These are phyloP conservation scores for Microtus obscurus DNA, from an alignment of 2,797 vertebrate species.

Conservation along the genomic window DNA sequence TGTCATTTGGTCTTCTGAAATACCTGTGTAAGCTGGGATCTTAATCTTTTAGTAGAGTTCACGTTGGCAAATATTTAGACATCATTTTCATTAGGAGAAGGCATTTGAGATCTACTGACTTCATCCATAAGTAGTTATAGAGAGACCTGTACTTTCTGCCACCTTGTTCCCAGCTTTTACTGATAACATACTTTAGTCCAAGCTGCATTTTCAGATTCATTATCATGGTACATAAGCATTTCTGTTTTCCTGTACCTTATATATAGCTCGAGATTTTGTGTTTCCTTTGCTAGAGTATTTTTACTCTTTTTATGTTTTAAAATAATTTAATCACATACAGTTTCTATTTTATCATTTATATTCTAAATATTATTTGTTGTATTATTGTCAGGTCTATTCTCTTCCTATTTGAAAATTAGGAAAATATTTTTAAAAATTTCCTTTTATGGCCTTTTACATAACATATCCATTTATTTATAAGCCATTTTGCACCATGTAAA, in stretches of 20 bases:
- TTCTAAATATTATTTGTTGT: neutral
- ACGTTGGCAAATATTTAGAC: neutral
- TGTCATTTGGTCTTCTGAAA: slow-evolving; percentile 44
- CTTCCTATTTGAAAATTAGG: neutral
- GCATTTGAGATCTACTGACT: neutral
- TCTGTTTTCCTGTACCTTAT: neutral
- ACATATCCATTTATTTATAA: neutral
- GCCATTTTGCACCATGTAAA: neutral
- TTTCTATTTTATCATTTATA: neutral
- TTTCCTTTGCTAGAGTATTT: neutral
- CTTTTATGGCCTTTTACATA: neutral
- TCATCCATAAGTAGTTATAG: neutral
- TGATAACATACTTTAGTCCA: neutral
- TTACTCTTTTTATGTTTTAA: neutral
- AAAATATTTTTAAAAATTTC: neutral
- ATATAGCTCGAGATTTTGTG: neutral
- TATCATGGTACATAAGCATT: neutral
- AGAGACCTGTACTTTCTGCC: neutral
- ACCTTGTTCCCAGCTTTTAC: neutral
- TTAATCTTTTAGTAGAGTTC: slow-evolving; percentile 51
- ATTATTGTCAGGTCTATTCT: neutral
- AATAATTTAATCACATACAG: neutral
- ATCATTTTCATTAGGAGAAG: neutral
- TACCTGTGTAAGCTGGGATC: neutral
- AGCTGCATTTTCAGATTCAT: neutral